Evolutionary conservation across 2,888 invertebrate species (phyloP).

Genomic region (Neuroscelio doddi): DNA sequence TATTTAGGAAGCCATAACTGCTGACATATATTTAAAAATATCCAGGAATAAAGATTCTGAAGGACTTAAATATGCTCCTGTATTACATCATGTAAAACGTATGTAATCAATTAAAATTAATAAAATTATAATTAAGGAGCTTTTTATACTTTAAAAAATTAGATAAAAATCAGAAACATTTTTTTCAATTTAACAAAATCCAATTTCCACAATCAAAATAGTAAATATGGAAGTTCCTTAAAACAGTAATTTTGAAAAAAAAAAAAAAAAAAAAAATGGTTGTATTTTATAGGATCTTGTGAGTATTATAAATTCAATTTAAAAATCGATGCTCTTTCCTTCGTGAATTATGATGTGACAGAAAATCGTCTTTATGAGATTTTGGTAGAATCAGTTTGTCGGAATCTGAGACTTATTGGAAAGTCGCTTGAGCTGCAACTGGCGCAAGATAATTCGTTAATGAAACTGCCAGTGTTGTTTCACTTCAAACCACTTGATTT

Average conservation of each 20-base stretch:
- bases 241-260: conserved; percentile 17
- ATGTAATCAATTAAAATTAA: conserved; percentile 59
- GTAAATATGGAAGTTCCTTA: too few species aligned
- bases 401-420: conserved; percentile 80
- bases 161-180: too few species aligned
- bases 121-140: not conserved
- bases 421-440: conserved; percentile 77
- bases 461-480: conserved; percentile 79
- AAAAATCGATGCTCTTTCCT: conserved; percentile 81
- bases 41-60: conserved; percentile 76
- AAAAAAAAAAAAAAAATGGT: conserved; percentile 7
- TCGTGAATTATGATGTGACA: conserved; percentile 79
- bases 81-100: conserved; percentile 80
- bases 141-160: conserved; percentile 13
- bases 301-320: conserved; percentile 77
- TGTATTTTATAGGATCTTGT: conserved; percentile 61
- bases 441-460: conserved; percentile 71
- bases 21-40: conserved; percentile 77
- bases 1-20: conserved; percentile 76
- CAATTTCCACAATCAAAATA: too few species aligned
- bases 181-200: conserved; percentile 6
- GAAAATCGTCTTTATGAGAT: conserved; percentile 81
- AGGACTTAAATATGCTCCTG: conserved; percentile 72
- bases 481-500: conserved; percentile 83
- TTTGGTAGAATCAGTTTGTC: conserved; percentile 82